phyloP scores from a whole-genome alignment of 2,888 invertebrate genomes.

The Drosophila falleni region DNA sequence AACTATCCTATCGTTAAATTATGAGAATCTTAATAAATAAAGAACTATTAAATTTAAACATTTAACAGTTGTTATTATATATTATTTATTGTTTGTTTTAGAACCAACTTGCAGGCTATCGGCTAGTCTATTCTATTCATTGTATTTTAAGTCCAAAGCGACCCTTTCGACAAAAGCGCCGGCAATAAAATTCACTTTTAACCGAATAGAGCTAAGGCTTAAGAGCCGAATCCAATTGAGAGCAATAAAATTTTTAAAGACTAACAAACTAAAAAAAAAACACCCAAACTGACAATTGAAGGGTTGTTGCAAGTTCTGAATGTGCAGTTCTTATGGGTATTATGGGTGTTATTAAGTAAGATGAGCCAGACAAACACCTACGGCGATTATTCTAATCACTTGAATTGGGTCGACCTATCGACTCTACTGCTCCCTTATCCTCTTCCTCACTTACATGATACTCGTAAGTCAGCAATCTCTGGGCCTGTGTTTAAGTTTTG shows the following conservation, averaged over 20 bases:
- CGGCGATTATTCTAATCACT: slow-evolving; percentile 80
- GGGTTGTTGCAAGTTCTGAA: slow-evolving; percentile 28
- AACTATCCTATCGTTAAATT: neutral
- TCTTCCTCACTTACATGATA: slow-evolving; percentile 40
- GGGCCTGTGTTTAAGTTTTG: slow-evolving; percentile 19
- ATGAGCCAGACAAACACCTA: slow-evolving; percentile 65
- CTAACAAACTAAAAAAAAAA: slow-evolving; percentile 12
- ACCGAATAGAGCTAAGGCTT: slow-evolving; percentile 28
- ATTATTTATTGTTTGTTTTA: no score
- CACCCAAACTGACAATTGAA: slow-evolving; percentile 34
- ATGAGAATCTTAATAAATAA: slow-evolving; percentile 15
- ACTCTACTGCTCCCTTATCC: neutral
- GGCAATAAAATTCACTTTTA: slow-evolving; percentile 55
- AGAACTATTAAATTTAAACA: slow-evolving; percentile 1
- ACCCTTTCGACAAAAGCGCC: slow-evolving; percentile 30
- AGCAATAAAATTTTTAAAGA: slow-evolving; percentile 46
- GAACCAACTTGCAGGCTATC: no score
- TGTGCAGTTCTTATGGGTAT: slow-evolving; percentile 31
- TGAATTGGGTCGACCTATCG: slow-evolving; percentile 52
- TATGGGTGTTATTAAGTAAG: slow-evolving; percentile 36
- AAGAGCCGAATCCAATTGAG: slow-evolving; percentile 24
- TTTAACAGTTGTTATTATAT: no score
- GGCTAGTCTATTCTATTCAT: no score
- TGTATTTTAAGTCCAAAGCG: slow-evolving; percentile 38
- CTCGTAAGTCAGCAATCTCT: slow-evolving; percentile 28